These are phyloP conservation scores for Gastrophryne carolinensis DNA, from an alignment of 2,797 vertebrate species.

Conservation along the genomic window DNA sequence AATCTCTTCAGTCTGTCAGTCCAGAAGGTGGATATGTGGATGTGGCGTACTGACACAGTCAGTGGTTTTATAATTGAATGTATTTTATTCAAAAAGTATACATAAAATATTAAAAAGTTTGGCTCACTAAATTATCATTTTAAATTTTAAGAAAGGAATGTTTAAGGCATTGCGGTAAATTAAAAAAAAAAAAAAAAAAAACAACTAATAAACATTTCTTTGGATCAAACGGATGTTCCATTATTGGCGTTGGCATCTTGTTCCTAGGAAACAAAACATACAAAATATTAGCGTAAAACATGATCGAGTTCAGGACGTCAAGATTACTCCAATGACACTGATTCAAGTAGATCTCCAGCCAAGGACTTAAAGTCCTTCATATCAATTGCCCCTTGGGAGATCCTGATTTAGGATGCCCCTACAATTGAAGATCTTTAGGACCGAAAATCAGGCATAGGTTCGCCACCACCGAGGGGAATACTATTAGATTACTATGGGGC, in stretches of 20 bases:
- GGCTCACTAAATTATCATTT: constrained; percentile 70
- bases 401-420: no score
- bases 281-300: background rate
- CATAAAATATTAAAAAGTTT: constrained; percentile 62
- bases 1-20: constrained; percentile 55
- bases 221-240: constrained; percentile 89
- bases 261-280: constrained; percentile 69
- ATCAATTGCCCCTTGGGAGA: no score
- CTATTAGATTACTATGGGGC: no score
- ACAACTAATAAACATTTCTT: constrained; percentile 53
- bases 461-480: background rate
- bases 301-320: no score
- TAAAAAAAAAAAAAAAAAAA: constrained; percentile 39
- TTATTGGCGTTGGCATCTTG: constrained; percentile 78
- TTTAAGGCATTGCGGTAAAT: constrained; percentile 90
- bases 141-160: constrained; percentile 85
- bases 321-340: background rate
- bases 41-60: constrained; percentile 59
- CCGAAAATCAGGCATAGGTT: background rate
- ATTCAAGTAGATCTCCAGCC: background rate
- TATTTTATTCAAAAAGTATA: constrained; percentile 64
- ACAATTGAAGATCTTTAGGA: background rate
- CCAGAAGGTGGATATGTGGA: constrained; percentile 64
- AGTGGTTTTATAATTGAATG: constrained; percentile 70
- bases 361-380: no score